A percentile compares a stretch with the other conserved stretches of the same genome.
Conservation (phyloP, 1,140 invertebrate species). For the Drosophila lacteicornis region DNA sequence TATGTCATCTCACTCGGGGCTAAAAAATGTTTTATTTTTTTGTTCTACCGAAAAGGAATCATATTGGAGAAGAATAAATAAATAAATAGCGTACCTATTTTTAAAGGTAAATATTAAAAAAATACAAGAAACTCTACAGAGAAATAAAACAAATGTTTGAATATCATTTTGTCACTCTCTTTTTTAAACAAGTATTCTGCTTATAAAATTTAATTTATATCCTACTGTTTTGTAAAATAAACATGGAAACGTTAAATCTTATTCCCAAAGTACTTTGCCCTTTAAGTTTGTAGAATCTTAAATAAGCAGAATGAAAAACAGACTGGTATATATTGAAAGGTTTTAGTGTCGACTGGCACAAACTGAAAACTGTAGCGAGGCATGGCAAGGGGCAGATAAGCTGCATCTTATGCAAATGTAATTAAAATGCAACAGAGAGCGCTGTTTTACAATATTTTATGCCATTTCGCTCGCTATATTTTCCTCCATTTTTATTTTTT, state of each 20-base stretch:
- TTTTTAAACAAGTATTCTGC: too few species aligned
- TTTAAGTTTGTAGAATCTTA: conserved; percentile 17
- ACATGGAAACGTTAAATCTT: not conserved
- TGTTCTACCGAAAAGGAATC: not conserved
- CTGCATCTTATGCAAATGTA: conserved; percentile 68
- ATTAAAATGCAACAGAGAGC: conserved; percentile 65
- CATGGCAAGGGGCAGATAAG: conserved; percentile 56
- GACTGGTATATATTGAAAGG: conserved; percentile 38
- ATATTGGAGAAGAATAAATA: not conserved
- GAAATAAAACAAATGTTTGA: too few species aligned
- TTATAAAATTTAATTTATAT: too few species aligned
- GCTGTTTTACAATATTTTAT: conserved; percentile 66
- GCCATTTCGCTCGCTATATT: conserved; percentile 43
- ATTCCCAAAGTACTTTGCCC: not conserved
- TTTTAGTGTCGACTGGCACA: conserved; percentile 19
- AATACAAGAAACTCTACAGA: too few species aligned
- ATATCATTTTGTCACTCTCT: too few species aligned
- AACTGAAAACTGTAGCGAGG: conserved; percentile 29
- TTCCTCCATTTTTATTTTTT: conserved; percentile 21
- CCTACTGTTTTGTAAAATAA: too few species aligned
- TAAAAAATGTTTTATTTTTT: not conserved
- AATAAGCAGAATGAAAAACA: conserved; percentile 12
- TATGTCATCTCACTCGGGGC: conserved; percentile 37
- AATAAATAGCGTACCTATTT: too few species aligned
- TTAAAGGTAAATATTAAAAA: too few species aligned